Base-by-base conservation (phyloP, 2,797 vertebrate genomes). In the Triplophysa yarkandensis region DNA sequence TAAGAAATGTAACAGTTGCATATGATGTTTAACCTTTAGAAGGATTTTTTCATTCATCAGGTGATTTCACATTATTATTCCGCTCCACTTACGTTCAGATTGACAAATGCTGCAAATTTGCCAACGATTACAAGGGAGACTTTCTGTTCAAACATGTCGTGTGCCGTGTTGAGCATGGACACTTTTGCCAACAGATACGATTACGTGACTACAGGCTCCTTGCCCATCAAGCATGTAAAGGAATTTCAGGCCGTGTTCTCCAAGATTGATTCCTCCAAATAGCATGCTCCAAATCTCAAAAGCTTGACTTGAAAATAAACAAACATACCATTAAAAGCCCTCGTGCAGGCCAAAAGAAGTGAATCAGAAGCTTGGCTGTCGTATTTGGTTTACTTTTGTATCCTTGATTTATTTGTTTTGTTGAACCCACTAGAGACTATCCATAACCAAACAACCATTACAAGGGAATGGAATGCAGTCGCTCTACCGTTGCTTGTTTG, bases 161-260 rank as follows among this genome's bases (percentile, higher is more conserved):
- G 48, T 16, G 79, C 78, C 82, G 75, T 82, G 84, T 84, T 55
- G 68, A 69, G 66, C 80, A 80, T 54, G 52, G 76, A 83, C 77
- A 85, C 82, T 86, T 78, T 64, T 86, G 88, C 88, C 89, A 91
- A 82, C 74, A 88, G 87, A 91, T 89, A 89, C 87, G 86, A 90
- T 86, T 86, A 79, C 61, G 81, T 88, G 86, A 89, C 86, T 86
- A 77, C 66, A 83, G 82, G 80, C 83, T 62, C 71, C 77, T 80
- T 77, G 27, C 30, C 19, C 11, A 32, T 58, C 55, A 58, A 32
- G 8, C 52, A 55, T 28, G 52, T 55, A 16, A 61, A 48, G 43
- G 41, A 61, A 60, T 84, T 76, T 84, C 75, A 25, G 48, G 30
- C 71, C 52, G 36, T 30, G 10, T 65, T 65, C 14, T 30, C 17